These are phyloP conservation scores for Leptothorax acervorum DNA, from an alignment of 2,888 invertebrate genomes.

Conservation along the genomic window DNA sequence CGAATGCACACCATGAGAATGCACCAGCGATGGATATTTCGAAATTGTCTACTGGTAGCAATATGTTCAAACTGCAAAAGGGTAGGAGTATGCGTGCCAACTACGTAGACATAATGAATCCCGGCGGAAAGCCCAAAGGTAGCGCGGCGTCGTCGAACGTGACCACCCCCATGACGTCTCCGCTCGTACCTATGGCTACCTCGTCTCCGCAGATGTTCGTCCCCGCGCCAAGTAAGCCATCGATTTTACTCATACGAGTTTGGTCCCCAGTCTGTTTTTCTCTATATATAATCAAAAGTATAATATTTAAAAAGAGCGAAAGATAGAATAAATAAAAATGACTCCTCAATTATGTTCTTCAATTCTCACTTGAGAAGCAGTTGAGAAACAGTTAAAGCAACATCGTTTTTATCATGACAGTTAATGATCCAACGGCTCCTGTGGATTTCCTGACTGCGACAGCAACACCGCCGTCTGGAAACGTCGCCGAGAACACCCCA, in stretches of 20 bases:
- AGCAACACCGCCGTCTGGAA: slow-evolving; percentile 79
- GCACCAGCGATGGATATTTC: slow-evolving; percentile 72
- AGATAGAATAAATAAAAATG: neutral
- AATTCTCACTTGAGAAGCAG: too few species aligned
- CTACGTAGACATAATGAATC: slow-evolving; percentile 96
- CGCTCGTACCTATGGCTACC: slow-evolving; percentile 84
- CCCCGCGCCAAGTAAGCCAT: slow-evolving; percentile 86
- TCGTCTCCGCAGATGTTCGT: slow-evolving; percentile 87
- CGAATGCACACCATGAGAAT: slow-evolving; percentile 55
- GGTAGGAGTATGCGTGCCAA: slow-evolving; percentile 89
- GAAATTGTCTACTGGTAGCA: slow-evolving; percentile 82
- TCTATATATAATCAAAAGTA: neutral
- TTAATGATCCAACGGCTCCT: slow-evolving; percentile 87
- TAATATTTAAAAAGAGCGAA: neutral
- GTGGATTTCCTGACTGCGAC: slow-evolving; percentile 87
- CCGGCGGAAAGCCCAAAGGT: slow-evolving; percentile 86
- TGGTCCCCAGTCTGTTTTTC: neutral
- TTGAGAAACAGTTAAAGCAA: neutral
- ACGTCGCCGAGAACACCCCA: slow-evolving; percentile 77
- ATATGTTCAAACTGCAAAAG: slow-evolving; percentile 93
- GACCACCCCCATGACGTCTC: slow-evolving; percentile 84
- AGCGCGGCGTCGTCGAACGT: slow-evolving; percentile 78
- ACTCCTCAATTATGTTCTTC: too few species aligned
- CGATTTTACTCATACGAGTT: neutral
- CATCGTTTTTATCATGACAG: slow-evolving; percentile 73